Evolutionary conservation across 2,888 invertebrate genomes (phyloP), one percentile per base, ranked within the genome.

Genomic region (Caenorhabditis wallacei): DNA sequence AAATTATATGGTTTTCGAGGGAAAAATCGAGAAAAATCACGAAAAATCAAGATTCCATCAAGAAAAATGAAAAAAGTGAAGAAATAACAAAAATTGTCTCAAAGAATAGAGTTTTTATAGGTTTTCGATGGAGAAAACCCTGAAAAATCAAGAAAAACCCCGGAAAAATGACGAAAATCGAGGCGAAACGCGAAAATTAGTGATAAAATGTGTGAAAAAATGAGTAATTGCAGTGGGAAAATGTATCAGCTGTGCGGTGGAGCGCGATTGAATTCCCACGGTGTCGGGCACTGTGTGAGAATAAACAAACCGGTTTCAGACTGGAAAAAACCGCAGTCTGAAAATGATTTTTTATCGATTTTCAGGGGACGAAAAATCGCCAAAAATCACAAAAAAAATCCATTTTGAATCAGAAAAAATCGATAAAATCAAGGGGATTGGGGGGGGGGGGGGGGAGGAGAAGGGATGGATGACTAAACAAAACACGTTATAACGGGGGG

Each of bases 161-260:
- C 40, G 37, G 3, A 7, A n/a, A 61, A 61, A 46, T 30, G 4
- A 8, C 30, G 8, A 3, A 30, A 30, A 5, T 30, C 30, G 8
- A 30, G 30, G 4, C 30, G 30, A 8, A 59, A 46, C 16, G 5
- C 16, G n/a, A 11, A 20, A 43, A 40, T 59, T 26, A 26, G 46
- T 0, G n/a, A 48, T 30, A 43, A 66, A 75, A 56, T 40, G 46
- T 16, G 43, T 57, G 35, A 64, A 43, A 35, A 68, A 59, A 43
- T 35, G 46, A 20, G 63, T 78, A 56, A 70, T 70, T 79, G 46
- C 64, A 56, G 48, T 69, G 46, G 61, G 56, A 53, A 71, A 66
- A 51, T n/a, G n/a, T n/a, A n/a, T 48, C 22, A 24, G 16, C 43
- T 56, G 63, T 71, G n/a, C 79, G 30, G 26, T 48, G 48, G 80